Conservation (phyloP, 2,888 invertebrate species). For the Marronus borbonicus region DNA sequence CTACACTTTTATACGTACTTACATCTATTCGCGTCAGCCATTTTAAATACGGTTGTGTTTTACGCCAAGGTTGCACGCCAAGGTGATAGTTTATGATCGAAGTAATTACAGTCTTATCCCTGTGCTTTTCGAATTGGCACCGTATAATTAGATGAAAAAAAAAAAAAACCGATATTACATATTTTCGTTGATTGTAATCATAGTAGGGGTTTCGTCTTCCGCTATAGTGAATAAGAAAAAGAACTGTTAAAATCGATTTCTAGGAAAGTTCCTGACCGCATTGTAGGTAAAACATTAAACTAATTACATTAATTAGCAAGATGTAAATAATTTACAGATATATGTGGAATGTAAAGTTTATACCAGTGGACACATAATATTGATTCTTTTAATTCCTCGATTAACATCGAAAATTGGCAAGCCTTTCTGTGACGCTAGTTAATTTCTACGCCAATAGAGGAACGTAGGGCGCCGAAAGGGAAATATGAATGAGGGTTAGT, state of each 20-base stretch:
- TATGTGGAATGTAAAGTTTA: too few species aligned
- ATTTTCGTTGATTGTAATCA: too few species aligned
- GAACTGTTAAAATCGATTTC: neutral
- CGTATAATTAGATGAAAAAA: conserved; percentile 8
- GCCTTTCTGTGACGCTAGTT: too few species aligned
- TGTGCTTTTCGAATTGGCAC: conserved; percentile 6
- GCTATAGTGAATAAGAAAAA: neutral
- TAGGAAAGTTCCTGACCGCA: conserved; percentile 8
- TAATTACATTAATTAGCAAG: neutral
- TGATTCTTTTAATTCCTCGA: too few species aligned
- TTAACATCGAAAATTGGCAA: too few species aligned
- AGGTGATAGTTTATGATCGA: conserved; percentile 7
- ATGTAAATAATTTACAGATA: neutral
- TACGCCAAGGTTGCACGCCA: neutral
- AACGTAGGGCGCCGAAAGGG: too few species aligned
- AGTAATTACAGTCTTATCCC: neutral
- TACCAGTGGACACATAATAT: too few species aligned
- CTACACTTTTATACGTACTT: neutral
- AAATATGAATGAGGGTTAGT: too few species aligned
- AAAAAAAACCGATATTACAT: neutral
- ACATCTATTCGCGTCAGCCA: neutral
- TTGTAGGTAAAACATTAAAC: neutral
- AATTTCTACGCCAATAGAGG: too few species aligned
- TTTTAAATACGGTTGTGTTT: neutral
- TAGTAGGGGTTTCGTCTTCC: neutral